These are phyloP conservation scores for Odontesthes bonariensis DNA, from an alignment of 2,113 vertebrate species.

Conservation along the genomic window DNA sequence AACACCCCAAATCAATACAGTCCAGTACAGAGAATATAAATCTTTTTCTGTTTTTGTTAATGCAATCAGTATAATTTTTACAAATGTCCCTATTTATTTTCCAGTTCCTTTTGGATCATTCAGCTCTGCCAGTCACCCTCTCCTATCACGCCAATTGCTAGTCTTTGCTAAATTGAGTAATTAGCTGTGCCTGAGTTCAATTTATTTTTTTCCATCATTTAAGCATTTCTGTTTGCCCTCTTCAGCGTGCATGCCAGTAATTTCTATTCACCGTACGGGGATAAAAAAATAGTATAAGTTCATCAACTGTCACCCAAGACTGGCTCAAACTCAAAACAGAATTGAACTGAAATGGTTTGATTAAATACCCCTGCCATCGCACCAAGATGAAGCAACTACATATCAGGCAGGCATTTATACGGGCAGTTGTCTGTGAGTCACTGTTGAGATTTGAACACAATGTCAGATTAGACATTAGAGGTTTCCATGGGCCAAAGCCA, in stretches of 20 bases:
- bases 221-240: not conserved
- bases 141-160: constrained; percentile 22
- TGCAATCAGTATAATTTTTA: constrained; percentile 38
- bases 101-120: constrained; percentile 57
- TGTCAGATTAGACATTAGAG: too few species aligned
- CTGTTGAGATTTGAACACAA: too few species aligned
- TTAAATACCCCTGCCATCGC: not conserved
- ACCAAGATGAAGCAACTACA: not conserved
- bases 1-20: not conserved
- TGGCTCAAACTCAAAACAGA: not conserved
- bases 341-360: not conserved
- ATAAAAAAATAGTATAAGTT: not conserved
- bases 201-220: constrained; percentile 53
- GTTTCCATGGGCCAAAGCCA: too few species aligned
- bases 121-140: not conserved
- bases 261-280: not conserved
- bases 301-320: not conserved
- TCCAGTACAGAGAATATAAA: not conserved
- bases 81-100: constrained; percentile 41
- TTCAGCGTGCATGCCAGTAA: not conserved
- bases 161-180: constrained; percentile 69
- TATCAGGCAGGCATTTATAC: not conserved
- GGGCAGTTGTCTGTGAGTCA: too few species aligned
- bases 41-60: constrained; percentile 17
- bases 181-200: constrained; percentile 72